These are phyloP conservation scores for Acanthosepion esculentum DNA, from an alignment of 2,888 invertebrate genomes.

Conservation along the genomic window DNA sequence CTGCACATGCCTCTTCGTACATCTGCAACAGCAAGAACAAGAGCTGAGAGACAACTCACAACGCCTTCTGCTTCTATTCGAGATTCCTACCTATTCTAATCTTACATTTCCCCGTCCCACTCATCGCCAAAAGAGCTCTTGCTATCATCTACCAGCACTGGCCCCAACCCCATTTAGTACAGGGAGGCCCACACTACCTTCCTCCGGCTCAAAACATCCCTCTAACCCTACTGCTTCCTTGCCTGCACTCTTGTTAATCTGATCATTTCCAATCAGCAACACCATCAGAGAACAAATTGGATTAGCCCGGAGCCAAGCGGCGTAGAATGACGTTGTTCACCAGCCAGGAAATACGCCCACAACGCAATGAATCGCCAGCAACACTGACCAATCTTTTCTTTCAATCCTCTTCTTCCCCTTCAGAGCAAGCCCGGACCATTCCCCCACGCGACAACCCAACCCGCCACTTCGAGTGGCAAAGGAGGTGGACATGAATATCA, in stretches of 20 bases:
- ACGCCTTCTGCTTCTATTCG: background rate
- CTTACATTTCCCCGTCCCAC: background rate
- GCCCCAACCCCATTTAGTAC: background rate
- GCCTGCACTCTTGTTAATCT: constrained; percentile 14
- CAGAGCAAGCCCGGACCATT: background rate
- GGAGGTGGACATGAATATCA: background rate
- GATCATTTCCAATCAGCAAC: constrained; percentile 33
- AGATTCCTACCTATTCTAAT: background rate
- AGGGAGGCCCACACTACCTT: background rate
- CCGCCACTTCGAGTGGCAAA: background rate
- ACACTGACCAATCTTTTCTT: background rate
- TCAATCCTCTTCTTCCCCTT: background rate
- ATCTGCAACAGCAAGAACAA: background rate
- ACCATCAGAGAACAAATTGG: constrained; percentile 23
- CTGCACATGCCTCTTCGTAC: background rate
- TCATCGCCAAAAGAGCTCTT: background rate
- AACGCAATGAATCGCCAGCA: background rate
- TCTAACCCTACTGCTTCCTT: background rate
- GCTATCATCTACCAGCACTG: background rate
- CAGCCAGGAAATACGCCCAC: background rate
- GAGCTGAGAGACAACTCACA: background rate
- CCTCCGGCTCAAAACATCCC: background rate
- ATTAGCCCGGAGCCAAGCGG: constrained; percentile 33
- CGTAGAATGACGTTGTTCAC: constrained; percentile 12
- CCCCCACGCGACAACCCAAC: background rate